Base-by-base conservation (phyloP, 2,113 vertebrate genomes). In the Catharus fuscescens region DNA sequence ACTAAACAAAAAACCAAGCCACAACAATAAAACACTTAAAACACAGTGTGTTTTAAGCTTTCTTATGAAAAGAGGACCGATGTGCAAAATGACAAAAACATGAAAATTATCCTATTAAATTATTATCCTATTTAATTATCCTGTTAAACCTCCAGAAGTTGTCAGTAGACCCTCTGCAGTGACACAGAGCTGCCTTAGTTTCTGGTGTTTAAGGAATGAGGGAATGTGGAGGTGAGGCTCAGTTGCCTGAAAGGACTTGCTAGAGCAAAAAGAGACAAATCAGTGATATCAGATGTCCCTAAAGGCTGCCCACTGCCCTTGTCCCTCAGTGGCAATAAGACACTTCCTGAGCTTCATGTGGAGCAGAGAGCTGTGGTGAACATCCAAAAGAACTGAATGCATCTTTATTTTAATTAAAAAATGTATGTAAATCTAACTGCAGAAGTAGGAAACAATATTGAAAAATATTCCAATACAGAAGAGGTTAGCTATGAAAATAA, bases 381-480 rank as follows among this genome's bases (percentile, higher is more conserved):
- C 28, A 57, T 82, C 54, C 71, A 93, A 57, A 77, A 81, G 70
- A 61, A 88, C 8, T 18, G 64, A 84, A 83, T n/a, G 59, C 19
- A 52, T 94, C 80, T 64, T 6, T 53, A 92, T 86, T 88, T 70
- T 84, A 77, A 82, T 92, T 90, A 47, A 57, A 70, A 19, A 93
- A 15, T 3, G 4, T 79, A 67, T 48, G 54, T 29, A 93, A 93
- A 82, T 52, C 38, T 71, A 70, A 52, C 56, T 88, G 87, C 31
- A 86, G 36, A 92, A 88, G 16, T 61, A 85, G 50, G 23, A 84
- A 91, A 86, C 42, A 52, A 25, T 62, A 61, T 62, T n/a, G 61
- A 95, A 94, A 95, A 29, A 67, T 10, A 42, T 56, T 76, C 34
- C 47, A 87, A 52, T 86, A 56, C 26, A 66, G 12, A 69, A 50